Conservation (phyloP, 2,888 invertebrate genomes). For the Horisme vitalbata region DNA sequence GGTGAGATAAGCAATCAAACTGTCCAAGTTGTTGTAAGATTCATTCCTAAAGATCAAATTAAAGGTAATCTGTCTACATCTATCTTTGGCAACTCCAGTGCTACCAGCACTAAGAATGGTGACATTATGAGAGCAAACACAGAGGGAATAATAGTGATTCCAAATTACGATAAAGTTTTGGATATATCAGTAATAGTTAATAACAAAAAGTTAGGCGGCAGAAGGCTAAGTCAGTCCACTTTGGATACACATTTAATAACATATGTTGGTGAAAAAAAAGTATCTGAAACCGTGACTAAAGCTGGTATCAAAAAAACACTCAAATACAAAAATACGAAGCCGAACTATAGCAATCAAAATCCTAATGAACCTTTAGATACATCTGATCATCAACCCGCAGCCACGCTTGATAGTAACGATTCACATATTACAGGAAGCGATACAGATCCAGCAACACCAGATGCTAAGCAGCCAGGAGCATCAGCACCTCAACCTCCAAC, state of each 20-base stretch:
- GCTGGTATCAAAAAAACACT: conserved; percentile 2
- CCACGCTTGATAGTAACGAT: conserved; percentile 14
- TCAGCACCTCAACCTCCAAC: no score
- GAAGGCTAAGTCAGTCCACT: neutral
- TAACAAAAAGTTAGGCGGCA: neutral
- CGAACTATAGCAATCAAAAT: no score
- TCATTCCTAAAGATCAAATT: conserved; percentile 4
- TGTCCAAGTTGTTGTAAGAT: conserved; percentile 17
- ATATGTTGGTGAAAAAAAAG: conserved; percentile 6
- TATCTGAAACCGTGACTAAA: conserved; percentile 14
- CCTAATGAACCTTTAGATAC: no score
- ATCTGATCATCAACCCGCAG: neutral
- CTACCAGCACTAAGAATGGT: conserved; percentile 1
- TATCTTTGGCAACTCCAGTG: conserved; percentile 16
- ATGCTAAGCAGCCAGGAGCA: neutral
- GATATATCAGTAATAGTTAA: conserved; percentile 13
- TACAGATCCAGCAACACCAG: neutral
- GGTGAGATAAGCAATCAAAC: conserved; percentile 10
- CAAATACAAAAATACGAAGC: neutral
- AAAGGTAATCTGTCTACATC: neutral
- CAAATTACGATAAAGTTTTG: conserved; percentile 4
- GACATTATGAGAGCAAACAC: conserved; percentile 2
- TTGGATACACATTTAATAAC: conserved; percentile 18
- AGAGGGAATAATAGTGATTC: conserved; percentile 10
- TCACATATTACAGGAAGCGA: conserved; percentile 16